These are phyloP conservation scores for Steinernema scapterisci DNA, from an alignment of 2,888 invertebrate species.

Conservation along the genomic window DNA sequence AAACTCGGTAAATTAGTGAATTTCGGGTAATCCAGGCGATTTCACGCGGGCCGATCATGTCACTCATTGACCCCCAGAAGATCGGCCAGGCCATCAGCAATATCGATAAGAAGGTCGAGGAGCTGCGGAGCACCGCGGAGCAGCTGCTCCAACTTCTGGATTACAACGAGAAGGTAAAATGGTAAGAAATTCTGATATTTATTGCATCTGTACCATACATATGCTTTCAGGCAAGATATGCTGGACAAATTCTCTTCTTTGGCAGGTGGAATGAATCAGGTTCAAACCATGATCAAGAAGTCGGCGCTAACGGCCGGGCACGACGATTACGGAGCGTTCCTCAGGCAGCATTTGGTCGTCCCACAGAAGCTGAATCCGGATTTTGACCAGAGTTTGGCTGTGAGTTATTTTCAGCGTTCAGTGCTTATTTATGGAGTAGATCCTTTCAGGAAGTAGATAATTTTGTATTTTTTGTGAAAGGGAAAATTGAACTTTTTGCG, in stretches of 20 bases:
- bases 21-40: too few species aligned
- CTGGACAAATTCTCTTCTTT: slow-evolving; percentile 58
- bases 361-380: slow-evolving; percentile 56
- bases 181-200: background rate
- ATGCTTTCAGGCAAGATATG: slow-evolving; percentile 53
- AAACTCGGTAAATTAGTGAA: too few species aligned
- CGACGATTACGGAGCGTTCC: slow-evolving; percentile 53
- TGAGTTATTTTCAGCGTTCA: too few species aligned
- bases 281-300: slow-evolving; percentile 52
- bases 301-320: slow-evolving; percentile 39
- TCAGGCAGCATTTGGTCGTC: slow-evolving; percentile 57
- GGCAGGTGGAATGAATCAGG: slow-evolving; percentile 50
- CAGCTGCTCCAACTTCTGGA: background rate
- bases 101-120: slow-evolving; percentile 25
- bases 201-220: too few species aligned
- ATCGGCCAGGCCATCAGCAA: background rate
- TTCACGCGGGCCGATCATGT: too few species aligned
- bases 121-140: background rate
- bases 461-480: too few species aligned
- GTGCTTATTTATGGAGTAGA: too few species aligned
- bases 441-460: too few species aligned
- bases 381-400: slow-evolving; percentile 47
- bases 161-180: slow-evolving; percentile 10
- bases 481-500: too few species aligned
- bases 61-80: background rate